Conservation (phyloP, 2,888 invertebrate species). For the Noctua janthina region DNA sequence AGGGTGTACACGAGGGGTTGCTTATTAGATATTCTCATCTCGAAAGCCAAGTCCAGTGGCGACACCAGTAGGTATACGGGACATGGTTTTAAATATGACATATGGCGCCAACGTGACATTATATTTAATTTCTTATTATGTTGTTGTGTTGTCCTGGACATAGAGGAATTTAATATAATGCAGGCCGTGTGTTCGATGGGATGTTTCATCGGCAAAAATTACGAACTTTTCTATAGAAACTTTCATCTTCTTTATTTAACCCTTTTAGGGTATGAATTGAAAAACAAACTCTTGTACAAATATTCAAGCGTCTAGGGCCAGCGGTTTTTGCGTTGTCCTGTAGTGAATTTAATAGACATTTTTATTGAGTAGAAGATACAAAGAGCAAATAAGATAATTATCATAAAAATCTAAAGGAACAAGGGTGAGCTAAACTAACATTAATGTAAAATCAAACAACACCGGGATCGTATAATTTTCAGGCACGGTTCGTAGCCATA, state of each 20-base stretch:
- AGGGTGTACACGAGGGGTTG: slow-evolving; percentile 79
- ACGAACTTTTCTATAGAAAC: not conserved
- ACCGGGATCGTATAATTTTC: slow-evolving; percentile 78
- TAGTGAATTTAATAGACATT: not conserved
- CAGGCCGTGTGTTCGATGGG: not conserved
- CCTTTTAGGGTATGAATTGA: not conserved
- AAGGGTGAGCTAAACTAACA: slow-evolving; percentile 51
- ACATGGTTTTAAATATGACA: slow-evolving; percentile 74
- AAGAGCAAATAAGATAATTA: slow-evolving; percentile 25
- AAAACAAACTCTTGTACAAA: not conserved
- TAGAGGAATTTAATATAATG: slow-evolving; percentile 5
- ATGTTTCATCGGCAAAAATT: not conserved
- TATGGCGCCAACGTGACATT: slow-evolving; percentile 57
- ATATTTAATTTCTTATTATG: slow-evolving; percentile 39
- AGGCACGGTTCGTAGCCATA: slow-evolving; percentile 76
- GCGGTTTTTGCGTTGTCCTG: not conserved
- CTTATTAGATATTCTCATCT: slow-evolving; percentile 84
- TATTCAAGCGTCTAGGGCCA: not conserved
- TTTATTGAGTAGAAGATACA: slow-evolving; percentile 5
- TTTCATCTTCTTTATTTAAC: not conserved
- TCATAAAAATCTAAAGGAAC: slow-evolving; percentile 34
- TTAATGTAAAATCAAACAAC: slow-evolving; percentile 74
- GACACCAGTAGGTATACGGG: slow-evolving; percentile 68
- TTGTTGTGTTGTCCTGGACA: not conserved
- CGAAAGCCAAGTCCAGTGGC: slow-evolving; percentile 76